Evolutionary conservation across 2,113 vertebrate genomes (phyloP), one percentile per base, ranked within the genome.

Genomic region (Numenius arquata): DNA sequence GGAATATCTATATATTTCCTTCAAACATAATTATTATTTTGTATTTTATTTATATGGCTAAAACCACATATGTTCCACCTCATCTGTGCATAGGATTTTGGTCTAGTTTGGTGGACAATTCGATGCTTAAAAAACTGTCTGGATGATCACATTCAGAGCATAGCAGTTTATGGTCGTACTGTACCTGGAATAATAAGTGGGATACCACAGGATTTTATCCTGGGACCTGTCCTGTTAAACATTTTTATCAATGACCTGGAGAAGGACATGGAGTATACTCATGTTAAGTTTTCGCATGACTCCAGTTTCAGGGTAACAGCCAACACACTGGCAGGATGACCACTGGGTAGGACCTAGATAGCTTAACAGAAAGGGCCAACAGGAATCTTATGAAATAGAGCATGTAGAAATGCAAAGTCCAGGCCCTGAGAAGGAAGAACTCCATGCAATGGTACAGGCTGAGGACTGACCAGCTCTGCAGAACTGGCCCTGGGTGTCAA

Each of bases 301-400:
- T 77, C 21, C 19, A 68, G 1, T 68, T 68, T 56, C 0, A 0
- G 43, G 15, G 29, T 25, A 73, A 29, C 9, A 89, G 11, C 41
- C 29, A 47, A 59, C 29, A 73, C 66, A 27, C 43, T 76, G 53
- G 8, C 43, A 77, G 27, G 14, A 36, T 71, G 43, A 36, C 25
- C 43, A 16, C 2, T 53, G 26, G 66, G 56, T 20, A 20, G 12
- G 21, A 70, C 34, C 8, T 70, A 15, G 50, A n/a, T 26, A 81
- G 7, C 10, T 15, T 95, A 36, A 14, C 27, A 81, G 70, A 81
- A 74, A n/a, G 8, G 23, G 15, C 15, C 55, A 59, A 30, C 16
- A 47, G 25, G 16, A 84, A 23, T 65, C 43, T 55, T 82, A 41
- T 3, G 18, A 76, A 72, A 41, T 65, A 40, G 10, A 45, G 29